These are phyloP conservation scores for Danio aesculapii DNA, from an alignment of 2,797 vertebrate species.

Conservation along the genomic window DNA sequence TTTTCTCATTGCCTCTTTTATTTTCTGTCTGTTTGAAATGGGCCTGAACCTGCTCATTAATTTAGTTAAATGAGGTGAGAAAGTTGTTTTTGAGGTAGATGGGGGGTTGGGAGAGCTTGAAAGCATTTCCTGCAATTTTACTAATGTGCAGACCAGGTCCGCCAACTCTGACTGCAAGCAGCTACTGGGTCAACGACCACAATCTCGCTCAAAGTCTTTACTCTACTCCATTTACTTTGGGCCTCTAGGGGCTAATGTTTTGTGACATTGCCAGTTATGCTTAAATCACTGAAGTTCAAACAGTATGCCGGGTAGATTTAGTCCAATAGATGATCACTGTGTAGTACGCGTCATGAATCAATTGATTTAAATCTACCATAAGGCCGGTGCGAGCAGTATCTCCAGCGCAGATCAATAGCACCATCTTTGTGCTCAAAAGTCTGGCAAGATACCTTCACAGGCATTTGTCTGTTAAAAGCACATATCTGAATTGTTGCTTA, in stretches of 20 bases:
- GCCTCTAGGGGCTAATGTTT: slow-evolving; percentile 72
- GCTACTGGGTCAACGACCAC: slow-evolving; percentile 73
- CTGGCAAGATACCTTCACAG: slow-evolving; percentile 45
- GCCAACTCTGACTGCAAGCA: slow-evolving; percentile 45
- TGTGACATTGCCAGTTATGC: slow-evolving; percentile 75
- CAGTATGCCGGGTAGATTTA: slow-evolving; percentile 47
- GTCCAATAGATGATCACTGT: neutral
- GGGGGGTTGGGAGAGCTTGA: slow-evolving; percentile 67
- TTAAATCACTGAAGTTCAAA: slow-evolving; percentile 73
- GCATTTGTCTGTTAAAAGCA: slow-evolving; percentile 74
- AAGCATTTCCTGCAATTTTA: slow-evolving; percentile 77
- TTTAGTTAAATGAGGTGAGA: slow-evolving; percentile 87
- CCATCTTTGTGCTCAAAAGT: slow-evolving; percentile 6
- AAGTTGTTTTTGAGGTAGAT: slow-evolving; percentile 75
- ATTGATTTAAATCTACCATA: neutral
- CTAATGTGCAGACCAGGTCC: slow-evolving; percentile 66
- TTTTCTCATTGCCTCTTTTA: slow-evolving; percentile 33
- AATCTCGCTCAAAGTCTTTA: slow-evolving; percentile 62
- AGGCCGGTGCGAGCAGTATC: neutral
- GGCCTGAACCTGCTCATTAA: slow-evolving; percentile 80
- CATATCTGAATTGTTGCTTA: slow-evolving; percentile 83
- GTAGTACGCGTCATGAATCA: neutral
- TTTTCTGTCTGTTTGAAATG: slow-evolving; percentile 49
- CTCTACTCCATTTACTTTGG: slow-evolving; percentile 72
- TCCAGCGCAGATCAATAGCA: neutral